Evolutionary conservation across 2,113 vertebrate genomes (phyloP).

Genomic region (Epinephelus moara): DNA sequence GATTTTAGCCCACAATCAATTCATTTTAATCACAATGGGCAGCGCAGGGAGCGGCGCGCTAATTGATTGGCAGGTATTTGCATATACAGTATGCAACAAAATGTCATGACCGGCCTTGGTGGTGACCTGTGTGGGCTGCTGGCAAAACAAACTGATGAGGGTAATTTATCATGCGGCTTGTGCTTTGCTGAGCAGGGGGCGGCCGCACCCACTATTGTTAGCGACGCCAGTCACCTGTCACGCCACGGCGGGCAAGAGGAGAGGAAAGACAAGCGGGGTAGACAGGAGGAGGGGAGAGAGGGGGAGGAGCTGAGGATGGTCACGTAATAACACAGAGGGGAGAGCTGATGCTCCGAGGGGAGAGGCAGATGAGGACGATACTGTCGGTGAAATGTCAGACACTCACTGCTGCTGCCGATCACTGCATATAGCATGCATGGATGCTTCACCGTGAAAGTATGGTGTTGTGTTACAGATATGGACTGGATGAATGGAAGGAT

Average conservation of each 20-base stretch:
- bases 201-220: slow-evolving; percentile 78
- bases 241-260: slow-evolving; percentile 45
- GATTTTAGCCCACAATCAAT: slow-evolving; percentile 83
- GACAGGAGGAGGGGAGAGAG: slow-evolving; percentile 21
- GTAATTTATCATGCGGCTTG: slow-evolving; percentile 85
- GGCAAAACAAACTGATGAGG: slow-evolving; percentile 87
- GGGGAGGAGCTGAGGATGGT: slow-evolving; percentile 28
- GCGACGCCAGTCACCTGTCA: slow-evolving; percentile 85
- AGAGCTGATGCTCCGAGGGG: slow-evolving; percentile 21
- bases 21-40: slow-evolving; percentile 85
- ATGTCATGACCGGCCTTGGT: slow-evolving; percentile 84
- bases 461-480: neutral
- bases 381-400: slow-evolving; percentile 12
- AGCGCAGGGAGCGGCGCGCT: slow-evolving; percentile 61
- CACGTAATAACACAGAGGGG: slow-evolving; percentile 19
- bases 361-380: slow-evolving; percentile 24
- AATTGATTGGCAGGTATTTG: slow-evolving; percentile 89
- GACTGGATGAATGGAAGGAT: neutral
- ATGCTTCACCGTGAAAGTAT: neutral
- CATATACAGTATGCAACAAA: slow-evolving; percentile 87
- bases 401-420: slow-evolving; percentile 8
- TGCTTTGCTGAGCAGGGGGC: slow-evolving; percentile 63
- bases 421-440: neutral
- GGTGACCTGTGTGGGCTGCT: slow-evolving; percentile 83
- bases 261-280: slow-evolving; percentile 43